phyloP scores from a whole-genome alignment of 1,140 invertebrate genomes.

The Cyphomyrmex costatus region DNA sequence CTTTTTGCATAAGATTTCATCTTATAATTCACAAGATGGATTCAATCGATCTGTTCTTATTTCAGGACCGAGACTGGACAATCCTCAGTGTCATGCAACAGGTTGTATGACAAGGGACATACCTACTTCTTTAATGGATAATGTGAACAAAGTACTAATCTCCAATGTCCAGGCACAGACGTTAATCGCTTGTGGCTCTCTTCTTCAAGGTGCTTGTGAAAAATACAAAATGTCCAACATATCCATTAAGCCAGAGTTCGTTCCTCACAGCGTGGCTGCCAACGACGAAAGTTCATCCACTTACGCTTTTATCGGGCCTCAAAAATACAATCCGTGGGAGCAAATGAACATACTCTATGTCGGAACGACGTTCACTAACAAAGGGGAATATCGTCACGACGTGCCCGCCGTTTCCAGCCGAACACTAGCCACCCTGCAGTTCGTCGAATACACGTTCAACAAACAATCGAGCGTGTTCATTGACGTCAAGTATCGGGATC shows the following conservation, averaged over 20 bases:
- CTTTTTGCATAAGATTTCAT: slow-evolving; percentile 1
- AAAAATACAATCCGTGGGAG: slow-evolving; percentile 92
- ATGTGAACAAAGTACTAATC: slow-evolving; percentile 96
- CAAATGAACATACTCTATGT: slow-evolving; percentile 95
- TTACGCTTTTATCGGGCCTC: slow-evolving; percentile 97
- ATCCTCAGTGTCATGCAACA: slow-evolving; percentile 94
- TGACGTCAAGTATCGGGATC: slow-evolving; percentile 97
- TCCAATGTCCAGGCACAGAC: slow-evolving; percentile 93
- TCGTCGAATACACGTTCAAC: slow-evolving; percentile 94
- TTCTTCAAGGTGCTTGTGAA: slow-evolving; percentile 95
- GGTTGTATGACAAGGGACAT: slow-evolving; percentile 91
- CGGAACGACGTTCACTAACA: slow-evolving; percentile 97
- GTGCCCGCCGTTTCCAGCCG: slow-evolving; percentile 97
- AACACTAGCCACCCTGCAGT: slow-evolving; percentile 92
- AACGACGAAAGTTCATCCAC: slow-evolving; percentile 97
- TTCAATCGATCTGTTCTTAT: slow-evolving; percentile 17
- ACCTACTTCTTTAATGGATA: slow-evolving; percentile 91
- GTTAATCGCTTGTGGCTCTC: slow-evolving; percentile 95
- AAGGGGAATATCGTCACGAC: slow-evolving; percentile 96
- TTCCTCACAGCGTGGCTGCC: slow-evolving; percentile 94
- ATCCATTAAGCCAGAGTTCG: slow-evolving; percentile 91
- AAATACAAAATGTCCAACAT: slow-evolving; percentile 95
- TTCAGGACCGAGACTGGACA: slow-evolving; percentile 93
- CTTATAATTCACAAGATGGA: background rate
- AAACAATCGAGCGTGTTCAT: slow-evolving; percentile 96